Conservation (phyloP, 2,113 vertebrate genomes). For the Sebastes fasciatus region DNA sequence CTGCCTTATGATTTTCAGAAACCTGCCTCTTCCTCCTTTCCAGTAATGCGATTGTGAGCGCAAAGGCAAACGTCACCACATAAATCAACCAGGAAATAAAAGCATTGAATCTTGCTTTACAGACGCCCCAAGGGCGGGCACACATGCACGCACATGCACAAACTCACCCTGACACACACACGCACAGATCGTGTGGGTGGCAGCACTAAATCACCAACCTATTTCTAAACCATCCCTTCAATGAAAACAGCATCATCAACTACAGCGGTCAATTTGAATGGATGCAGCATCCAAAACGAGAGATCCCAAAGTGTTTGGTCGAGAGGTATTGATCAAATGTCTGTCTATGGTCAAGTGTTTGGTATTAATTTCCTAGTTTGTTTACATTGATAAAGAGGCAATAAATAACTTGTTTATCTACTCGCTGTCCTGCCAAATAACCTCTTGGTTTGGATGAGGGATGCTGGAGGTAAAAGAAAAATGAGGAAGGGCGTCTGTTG, state of each 20-base stretch:
- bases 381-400: slow-evolving; percentile 49
- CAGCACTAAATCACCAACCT: slow-evolving; percentile 52
- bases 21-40: slow-evolving; percentile 36
- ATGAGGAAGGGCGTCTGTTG: background rate
- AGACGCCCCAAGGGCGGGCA: slow-evolving; percentile 66
- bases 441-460: background rate
- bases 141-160: background rate
- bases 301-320: slow-evolving; percentile 29
- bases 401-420: slow-evolving; percentile 56
- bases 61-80: slow-evolving; percentile 72
- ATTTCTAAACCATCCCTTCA: slow-evolving; percentile 32
- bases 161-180: slow-evolving; percentile 5
- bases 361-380: slow-evolving; percentile 52
- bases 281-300: slow-evolving; percentile 26
- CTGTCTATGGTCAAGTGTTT: slow-evolving; percentile 47
- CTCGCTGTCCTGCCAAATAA: slow-evolving; percentile 35
- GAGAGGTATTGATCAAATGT: slow-evolving; percentile 52
- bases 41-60: slow-evolving; percentile 74
- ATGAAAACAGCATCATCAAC: slow-evolving; percentile 54
- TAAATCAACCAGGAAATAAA: slow-evolving; percentile 77
- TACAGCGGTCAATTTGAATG: slow-evolving; percentile 26
- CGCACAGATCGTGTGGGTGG: background rate
- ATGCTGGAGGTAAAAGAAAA: slow-evolving; percentile 25
- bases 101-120: slow-evolving; percentile 62
- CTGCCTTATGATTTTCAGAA: slow-evolving; percentile 25